Conservation (phyloP, 2,113 vertebrate species). For the Globicephala melas region DNA sequence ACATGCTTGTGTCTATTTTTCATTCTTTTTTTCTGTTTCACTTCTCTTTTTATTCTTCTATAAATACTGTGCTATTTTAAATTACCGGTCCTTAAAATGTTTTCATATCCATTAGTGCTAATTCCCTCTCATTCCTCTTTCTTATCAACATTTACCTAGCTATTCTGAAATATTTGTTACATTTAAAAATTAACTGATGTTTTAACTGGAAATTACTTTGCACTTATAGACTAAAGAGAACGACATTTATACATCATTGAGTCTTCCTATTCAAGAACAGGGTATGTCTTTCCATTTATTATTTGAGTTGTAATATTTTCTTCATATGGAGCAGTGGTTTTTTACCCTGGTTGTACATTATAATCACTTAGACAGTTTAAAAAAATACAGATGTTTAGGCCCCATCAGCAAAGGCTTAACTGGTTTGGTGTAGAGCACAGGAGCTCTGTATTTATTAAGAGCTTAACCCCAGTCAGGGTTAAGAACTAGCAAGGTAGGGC, state of each 20-base stretch:
- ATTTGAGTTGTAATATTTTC: conserved; percentile 11
- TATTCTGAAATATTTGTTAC: background rate
- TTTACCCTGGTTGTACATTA: background rate
- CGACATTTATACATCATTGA: background rate
- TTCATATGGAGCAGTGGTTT: background rate
- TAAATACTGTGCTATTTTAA: background rate
- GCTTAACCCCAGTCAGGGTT: background rate
- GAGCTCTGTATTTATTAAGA: background rate
- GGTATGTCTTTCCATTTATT: background rate
- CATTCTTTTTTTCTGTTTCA: background rate
- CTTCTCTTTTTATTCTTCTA: background rate
- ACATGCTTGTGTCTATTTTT: background rate
- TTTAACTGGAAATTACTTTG: background rate
- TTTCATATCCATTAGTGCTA: background rate
- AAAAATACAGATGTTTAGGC: background rate
- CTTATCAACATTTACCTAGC: background rate
- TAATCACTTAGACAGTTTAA: background rate
- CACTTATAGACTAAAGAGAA: background rate
- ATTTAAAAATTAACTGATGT: background rate
- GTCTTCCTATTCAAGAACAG: background rate
- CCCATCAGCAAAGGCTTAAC: background rate
- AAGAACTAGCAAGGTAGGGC: background rate
- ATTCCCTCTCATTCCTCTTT: background rate
- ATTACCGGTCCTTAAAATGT: background rate
- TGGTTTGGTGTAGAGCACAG: background rate